Base-by-base conservation (phyloP, 1,140 invertebrate species). In the Melitaea cinxia region DNA sequence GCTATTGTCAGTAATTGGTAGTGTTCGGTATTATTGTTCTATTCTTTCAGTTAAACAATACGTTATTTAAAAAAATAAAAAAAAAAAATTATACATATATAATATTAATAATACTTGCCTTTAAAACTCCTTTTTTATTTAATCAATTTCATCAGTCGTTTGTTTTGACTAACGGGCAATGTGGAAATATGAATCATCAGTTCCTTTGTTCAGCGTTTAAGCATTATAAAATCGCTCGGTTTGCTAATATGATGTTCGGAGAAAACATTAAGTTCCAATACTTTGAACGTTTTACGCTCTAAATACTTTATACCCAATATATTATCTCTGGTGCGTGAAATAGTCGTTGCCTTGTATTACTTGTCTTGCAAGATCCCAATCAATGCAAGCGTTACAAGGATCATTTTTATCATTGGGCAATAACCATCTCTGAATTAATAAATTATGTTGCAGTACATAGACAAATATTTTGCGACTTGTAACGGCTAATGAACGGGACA, bases 81-180 rank as follows among this genome's bases (percentile, higher is more conserved):
- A n/a, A n/a, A n/a, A n/a, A n/a, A n/a, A n/a, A n/a, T n/a, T n/a
- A n/a, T n/a, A n/a, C n/a, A n/a, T n/a, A n/a, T n/a, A n/a, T n/a
- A n/a, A n/a, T n/a, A n/a, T n/a, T n/a, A n/a, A n/a, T n/a, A n/a
- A n/a, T n/a, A n/a, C n/a, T n/a, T n/a, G n/a, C n/a, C n/a, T n/a
- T n/a, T n/a, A n/a, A n/a, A n/a, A n/a, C n/a, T n/a, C n/a, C n/a
- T n/a, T n/a, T 35, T 15, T 42, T 21, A 42, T 26, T 28, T n/a
- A 58, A 35, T 59, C 63, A 45, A 58, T 65, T 65, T 65, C 21
- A 55, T 55, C 49, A 35, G 19, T 54, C 47, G 47, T 65, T 65
- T 65, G 63, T 61, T 61, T 61, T 65, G 33, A 65, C 35, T 35
- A 12, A n/a, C 42, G 53, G 37, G 15, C 19, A 42, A 53, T 30